Conservation (phyloP, 2,797 vertebrate species). For the Macroramphosus scolopax region DNA sequence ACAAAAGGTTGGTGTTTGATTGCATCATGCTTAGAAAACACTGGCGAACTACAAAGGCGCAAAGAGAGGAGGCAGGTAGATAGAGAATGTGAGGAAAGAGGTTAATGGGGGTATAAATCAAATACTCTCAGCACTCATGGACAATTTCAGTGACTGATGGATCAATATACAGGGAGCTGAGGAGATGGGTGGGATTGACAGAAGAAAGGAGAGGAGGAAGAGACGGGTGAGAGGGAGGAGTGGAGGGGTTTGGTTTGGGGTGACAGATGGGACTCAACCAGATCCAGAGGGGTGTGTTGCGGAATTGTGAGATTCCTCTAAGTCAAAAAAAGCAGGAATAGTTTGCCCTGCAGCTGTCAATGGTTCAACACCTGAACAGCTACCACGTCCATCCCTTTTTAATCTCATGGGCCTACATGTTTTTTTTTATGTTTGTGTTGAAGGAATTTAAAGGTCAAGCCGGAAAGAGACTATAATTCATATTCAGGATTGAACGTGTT, state of each 20-base stretch:
- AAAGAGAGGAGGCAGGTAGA: no score
- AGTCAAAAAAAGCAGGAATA: conserved; percentile 58
- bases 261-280: conserved; percentile 68
- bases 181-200: conserved; percentile 7
- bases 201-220: conserved; percentile 13
- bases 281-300: conserved; percentile 64
- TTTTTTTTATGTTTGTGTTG: conserved; percentile 2
- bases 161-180: conserved; percentile 30
- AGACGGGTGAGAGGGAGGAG: conserved; percentile 9
- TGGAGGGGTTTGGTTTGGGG: conserved; percentile 40
- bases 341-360: conserved; percentile 72
- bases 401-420: conserved; percentile 2
- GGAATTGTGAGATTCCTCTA: conserved; percentile 67
- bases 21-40: no score
- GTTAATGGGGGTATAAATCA: no score
- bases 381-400: conserved; percentile 37
- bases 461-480: conserved; percentile 49
- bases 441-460: conserved; percentile 43
- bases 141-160: conserved; percentile 20
- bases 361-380: conserved; percentile 66
- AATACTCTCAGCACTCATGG: no score
- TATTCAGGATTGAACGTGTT: conserved; percentile 8
- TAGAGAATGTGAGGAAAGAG: no score
- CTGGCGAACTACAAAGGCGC: no score
- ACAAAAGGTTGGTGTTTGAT: no score